Base-by-base conservation (phyloP, 2,888 invertebrate genomes). In the Philonicus albiceps region DNA sequence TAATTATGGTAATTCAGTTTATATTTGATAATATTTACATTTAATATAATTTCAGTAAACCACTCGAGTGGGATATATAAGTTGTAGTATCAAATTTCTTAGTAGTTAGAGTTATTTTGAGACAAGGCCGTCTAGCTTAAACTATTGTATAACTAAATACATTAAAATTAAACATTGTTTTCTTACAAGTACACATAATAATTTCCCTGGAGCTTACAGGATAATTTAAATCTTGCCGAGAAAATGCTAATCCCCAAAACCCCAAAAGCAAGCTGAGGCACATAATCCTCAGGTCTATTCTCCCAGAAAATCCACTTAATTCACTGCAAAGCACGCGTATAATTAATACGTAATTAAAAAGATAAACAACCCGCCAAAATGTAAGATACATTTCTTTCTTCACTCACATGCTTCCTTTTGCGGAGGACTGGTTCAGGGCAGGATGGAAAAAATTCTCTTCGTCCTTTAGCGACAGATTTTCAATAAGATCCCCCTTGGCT, bases 281-380 rank as follows among this genome's bases (percentile, higher is more conserved):
- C 11, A 27, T 64, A 64, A 64, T 64, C 64, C 27, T 64, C 27
- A 1, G 19, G 64, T 64, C 22, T 64, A 64, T 64, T 64, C 64
- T 64, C 13, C 22, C 64, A 27, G 64, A 27, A 40, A 78, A 78
- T 78, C 49, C 49, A 49, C 49, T 78, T 78, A 78, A 78, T 76
- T 22, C 78, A 27, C 78, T 16, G 13, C 30, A 78, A 78, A 78
- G 49, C 78, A 78, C 78, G 78, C 78, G 49, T 78, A 78, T 78
- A 78, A 78, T 78, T 78, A 78, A 78, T 78, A 78, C 78, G 78
- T 78, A 78, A 78, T 78, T 78, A 78, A 78, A 78, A 78, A 78
- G 78, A 78, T 78, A 78, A 49, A 78, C 78, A 78, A 22, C 49
- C 27, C 27, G 40, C 78, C 49, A 78, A 49, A 78, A 13, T 49